Percentiles rank a stretch among this genome's conserved stretches.
phyloP scores from a whole-genome alignment of 2,888 invertebrate species.

The Macrosoma leucophasiata region DNA sequence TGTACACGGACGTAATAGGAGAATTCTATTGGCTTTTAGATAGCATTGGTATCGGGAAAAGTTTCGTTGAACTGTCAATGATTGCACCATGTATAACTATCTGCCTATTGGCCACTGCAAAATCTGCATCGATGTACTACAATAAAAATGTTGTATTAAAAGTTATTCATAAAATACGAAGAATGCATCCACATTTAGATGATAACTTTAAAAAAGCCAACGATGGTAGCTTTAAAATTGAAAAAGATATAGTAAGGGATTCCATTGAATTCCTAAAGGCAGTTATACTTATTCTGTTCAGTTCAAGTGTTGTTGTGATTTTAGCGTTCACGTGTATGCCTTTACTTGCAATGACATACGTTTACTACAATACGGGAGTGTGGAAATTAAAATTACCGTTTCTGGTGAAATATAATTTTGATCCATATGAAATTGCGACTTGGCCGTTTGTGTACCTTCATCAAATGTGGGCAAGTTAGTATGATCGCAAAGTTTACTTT shows the following conservation, averaged over 20 bases:
- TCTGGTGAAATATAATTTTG: constrained; percentile 43
- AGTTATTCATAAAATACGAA: constrained; percentile 35
- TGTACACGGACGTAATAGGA: too few species aligned
- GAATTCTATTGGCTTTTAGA: too few species aligned
- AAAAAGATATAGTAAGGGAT: constrained; percentile 31
- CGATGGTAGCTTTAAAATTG: constrained; percentile 10
- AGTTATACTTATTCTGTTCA: constrained; percentile 29
- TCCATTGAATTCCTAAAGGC: constrained; percentile 32
- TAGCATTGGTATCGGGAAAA: constrained; percentile 33
- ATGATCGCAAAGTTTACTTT: too few species aligned
- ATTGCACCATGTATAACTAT: constrained; percentile 43
- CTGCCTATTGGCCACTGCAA: constrained; percentile 39
- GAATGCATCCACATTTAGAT: constrained; percentile 34
- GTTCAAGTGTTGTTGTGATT: constrained; percentile 30
- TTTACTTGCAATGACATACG: constrained; percentile 34
- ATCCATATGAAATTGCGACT: too few species aligned
- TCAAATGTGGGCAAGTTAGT: too few species aligned
- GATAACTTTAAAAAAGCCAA: constrained; percentile 18
- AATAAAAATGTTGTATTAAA: constrained; percentile 31
- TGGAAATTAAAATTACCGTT: constrained; percentile 39
- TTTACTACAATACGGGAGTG: constrained; percentile 33
- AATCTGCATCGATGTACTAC: constrained; percentile 33
- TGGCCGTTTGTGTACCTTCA: too few species aligned
- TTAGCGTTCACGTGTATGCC: constrained; percentile 40
- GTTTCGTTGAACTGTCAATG: constrained; percentile 41